Percentiles rank a stretch among this genome's conserved stretches.
phyloP scores from a whole-genome alignment of 2,113 vertebrate species.

The Salvelinus alpinus region DNA sequence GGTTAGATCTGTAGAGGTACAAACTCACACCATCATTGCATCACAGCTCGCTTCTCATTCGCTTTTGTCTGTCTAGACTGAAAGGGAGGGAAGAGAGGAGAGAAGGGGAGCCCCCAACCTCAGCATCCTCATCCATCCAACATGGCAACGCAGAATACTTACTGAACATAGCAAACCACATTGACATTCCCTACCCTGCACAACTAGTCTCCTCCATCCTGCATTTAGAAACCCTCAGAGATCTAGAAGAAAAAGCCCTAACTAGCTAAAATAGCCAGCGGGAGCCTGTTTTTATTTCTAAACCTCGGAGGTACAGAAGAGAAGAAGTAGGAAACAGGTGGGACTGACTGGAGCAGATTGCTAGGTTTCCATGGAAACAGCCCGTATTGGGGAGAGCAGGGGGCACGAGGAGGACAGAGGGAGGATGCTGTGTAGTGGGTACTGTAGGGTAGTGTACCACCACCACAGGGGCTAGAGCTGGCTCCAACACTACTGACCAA shows the following conservation, averaged over 20 bases:
- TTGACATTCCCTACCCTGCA: not conserved
- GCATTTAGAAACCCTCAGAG: not conserved
- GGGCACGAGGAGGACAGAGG: conserved; percentile 34
- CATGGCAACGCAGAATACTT: too few relatives aligned
- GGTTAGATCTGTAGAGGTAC: too few relatives aligned
- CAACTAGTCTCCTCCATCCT: conserved; percentile 3
- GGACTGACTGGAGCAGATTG: conserved; percentile 53
- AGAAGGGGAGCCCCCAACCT: not conserved
- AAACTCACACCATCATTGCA: too few relatives aligned
- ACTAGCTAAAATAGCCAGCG: conserved; percentile 25
- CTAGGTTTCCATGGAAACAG: conserved; percentile 74
- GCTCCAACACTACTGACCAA: not conserved
- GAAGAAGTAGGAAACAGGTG: conserved; percentile 25
- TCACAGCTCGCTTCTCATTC: too few relatives aligned
- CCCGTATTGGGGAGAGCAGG: conserved; percentile 43
- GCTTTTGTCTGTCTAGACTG: too few relatives aligned
- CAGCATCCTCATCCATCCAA: not conserved
- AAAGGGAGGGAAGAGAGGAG: not conserved
- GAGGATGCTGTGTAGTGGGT: conserved; percentile 53
- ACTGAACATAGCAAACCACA: not conserved
- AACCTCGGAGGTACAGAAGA: conserved; percentile 15
- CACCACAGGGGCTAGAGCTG: conserved; percentile 6
- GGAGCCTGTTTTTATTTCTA: conserved; percentile 7
- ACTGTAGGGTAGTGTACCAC: conserved; percentile 22
- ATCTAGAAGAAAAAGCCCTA: conserved; percentile 33